phyloP scores from a whole-genome alignment of 2,113 vertebrate species.

The Psophia crepitans region DNA sequence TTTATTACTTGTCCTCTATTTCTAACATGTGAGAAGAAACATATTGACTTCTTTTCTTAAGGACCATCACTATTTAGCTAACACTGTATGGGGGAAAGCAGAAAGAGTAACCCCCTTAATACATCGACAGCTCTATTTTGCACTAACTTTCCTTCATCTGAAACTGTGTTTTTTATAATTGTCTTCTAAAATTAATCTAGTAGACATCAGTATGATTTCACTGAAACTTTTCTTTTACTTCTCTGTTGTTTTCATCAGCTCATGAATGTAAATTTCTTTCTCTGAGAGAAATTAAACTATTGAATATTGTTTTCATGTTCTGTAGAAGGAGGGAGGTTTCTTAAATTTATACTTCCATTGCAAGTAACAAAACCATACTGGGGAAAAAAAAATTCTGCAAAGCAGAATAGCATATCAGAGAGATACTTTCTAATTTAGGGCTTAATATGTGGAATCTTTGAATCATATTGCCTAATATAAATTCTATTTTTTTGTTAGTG shows the following conservation, averaged over 20 bases:
- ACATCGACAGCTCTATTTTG: background rate
- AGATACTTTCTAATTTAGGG: background rate
- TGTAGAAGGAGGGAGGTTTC: background rate
- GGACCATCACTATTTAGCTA: background rate
- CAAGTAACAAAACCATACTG: background rate
- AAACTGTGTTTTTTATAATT: background rate
- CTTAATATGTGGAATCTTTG: background rate
- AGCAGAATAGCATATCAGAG: background rate
- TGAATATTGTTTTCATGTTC: background rate
- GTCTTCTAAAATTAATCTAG: background rate
- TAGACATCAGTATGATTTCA: background rate
- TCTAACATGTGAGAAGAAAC: background rate
- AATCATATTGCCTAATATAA: background rate
- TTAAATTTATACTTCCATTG: background rate
- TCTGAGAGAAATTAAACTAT: background rate
- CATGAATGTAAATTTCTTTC: background rate
- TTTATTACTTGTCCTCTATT: background rate
- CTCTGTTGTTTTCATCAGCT: background rate
- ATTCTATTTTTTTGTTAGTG: background rate
- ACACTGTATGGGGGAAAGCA: background rate
- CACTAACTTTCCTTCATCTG: background rate
- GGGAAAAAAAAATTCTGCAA: background rate
- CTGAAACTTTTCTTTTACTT: background rate
- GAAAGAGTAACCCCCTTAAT: background rate
- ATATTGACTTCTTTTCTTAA: background rate